Evolutionary conservation across 2,888 invertebrate species (phyloP).

Genomic region (Meandrusa payeni): DNA sequence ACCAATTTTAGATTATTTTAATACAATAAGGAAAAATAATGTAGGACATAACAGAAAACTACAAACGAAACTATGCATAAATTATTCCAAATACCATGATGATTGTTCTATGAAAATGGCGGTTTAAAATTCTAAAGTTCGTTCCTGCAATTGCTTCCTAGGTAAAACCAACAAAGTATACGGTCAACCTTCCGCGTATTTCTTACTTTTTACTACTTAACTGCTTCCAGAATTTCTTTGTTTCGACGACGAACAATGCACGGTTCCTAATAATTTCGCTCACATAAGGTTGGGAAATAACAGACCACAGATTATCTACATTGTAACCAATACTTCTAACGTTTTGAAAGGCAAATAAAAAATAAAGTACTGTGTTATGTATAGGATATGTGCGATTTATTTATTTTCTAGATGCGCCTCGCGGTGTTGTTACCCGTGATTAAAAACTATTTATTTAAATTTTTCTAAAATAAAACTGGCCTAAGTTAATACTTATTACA

Average conservation of each 20-base stretch:
- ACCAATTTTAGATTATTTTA: too few species aligned
- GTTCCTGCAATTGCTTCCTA: constrained; percentile 37
- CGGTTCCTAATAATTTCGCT: constrained; percentile 66
- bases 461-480: too few species aligned
- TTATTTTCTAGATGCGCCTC: too few species aligned
- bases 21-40: too few species aligned
- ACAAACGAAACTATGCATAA: too few species aligned
- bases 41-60: too few species aligned
- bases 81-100: too few species aligned
- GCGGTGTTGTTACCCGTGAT: too few species aligned
- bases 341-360: constrained; percentile 46
- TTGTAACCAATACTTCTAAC: constrained; percentile 41
- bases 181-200: constrained; percentile 47
- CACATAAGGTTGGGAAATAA: constrained; percentile 53
- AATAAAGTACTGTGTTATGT: constrained; percentile 9
- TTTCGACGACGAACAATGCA: constrained; percentile 58
- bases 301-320: constrained; percentile 47
- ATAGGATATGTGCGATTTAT: too few species aligned
- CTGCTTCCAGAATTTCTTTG: constrained; percentile 50
- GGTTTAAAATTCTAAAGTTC: constrained; percentile 26
- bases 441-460: too few species aligned
- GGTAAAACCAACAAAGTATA: constrained; percentile 38
- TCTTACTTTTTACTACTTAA: constrained; percentile 59
- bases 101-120: constrained; percentile 28
- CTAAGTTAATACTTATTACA: too few species aligned